phyloP scores from a whole-genome alignment of 1,140 invertebrate species.

The Epicauta chinensis region DNA sequence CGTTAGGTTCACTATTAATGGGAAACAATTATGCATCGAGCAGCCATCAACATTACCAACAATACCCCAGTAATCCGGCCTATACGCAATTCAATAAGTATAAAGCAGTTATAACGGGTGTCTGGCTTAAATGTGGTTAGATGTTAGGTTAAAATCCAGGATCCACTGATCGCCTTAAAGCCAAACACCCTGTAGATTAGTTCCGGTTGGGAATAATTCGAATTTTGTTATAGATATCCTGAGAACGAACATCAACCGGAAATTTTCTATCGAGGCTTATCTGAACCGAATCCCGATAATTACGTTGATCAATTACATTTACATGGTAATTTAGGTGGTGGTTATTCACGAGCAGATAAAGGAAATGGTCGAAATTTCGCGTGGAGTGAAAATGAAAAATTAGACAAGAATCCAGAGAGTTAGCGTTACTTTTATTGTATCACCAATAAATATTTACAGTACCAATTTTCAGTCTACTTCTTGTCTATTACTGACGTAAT shows the following conservation, averaged over 20 bases:
- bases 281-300: slow-evolving; percentile 5
- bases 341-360: slow-evolving; percentile 14
- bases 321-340: slow-evolving; percentile 19
- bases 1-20: slow-evolving; percentile 44
- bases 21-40: slow-evolving; percentile 23
- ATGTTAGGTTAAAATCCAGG: too few relatives aligned
- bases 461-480: too few relatives aligned
- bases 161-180: too few relatives aligned
- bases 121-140: too few relatives aligned
- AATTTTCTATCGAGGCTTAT: not conserved
- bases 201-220: not conserved
- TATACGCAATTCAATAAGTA: not conserved
- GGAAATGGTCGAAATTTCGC: slow-evolving; percentile 49
- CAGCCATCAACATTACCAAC: slow-evolving; percentile 2
- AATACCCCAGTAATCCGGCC: slow-evolving; percentile 4
- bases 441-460: too few relatives aligned
- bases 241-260: slow-evolving; percentile 21
- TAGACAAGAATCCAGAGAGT: slow-evolving; percentile 11
- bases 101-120: too few relatives aligned
- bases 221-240: slow-evolving; percentile 17
- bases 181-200: too few relatives aligned
- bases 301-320: slow-evolving; percentile 24
- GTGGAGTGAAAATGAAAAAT: slow-evolving; percentile 44
- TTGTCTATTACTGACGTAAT: too few relatives aligned
- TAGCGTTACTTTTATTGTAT: not conserved